Evolutionary conservation across 2,797 vertebrate species (phyloP).

Genomic region (Ciconia nigra): DNA sequence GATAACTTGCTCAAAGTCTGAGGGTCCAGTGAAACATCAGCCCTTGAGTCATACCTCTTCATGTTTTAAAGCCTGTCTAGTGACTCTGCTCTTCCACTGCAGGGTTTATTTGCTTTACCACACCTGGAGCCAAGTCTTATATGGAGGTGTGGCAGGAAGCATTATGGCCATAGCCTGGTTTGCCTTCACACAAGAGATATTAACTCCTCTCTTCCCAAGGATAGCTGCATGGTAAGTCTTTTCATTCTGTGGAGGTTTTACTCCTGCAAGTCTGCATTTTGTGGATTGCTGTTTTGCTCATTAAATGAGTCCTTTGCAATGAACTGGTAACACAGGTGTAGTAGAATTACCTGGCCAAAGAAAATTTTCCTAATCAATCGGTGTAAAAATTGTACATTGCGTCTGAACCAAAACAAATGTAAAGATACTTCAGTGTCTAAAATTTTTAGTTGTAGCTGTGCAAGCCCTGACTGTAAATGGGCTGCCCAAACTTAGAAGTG

Average conservation of each 20-base stretch:
- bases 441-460: not conserved
- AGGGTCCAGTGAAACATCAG: not conserved
- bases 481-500: not conserved
- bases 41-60: not conserved
- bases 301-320: not conserved
- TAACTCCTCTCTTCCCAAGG: conserved; percentile 96
- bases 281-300: not conserved
- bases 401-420: not conserved
- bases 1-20: not conserved
- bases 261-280: not conserved
- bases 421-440: not conserved
- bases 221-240: conserved; percentile 93
- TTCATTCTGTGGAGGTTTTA: not conserved
- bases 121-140: conserved; percentile 96
- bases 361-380: not conserved
- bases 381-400: not conserved
- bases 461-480: not conserved
- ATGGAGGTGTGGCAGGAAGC: conserved; percentile 88
- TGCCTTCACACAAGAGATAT: conserved; percentile 93
- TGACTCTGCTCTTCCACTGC: conserved; percentile 24
- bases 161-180: conserved; percentile 92
- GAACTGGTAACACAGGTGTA: not conserved
- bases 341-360: not conserved
- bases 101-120: conserved; percentile 98
- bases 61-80: not conserved